Percentiles rank a stretch among this genome's conserved stretches.
Evolutionary conservation across 2,113 vertebrate species (phyloP).

Genomic region (Saguinus midas): DNA sequence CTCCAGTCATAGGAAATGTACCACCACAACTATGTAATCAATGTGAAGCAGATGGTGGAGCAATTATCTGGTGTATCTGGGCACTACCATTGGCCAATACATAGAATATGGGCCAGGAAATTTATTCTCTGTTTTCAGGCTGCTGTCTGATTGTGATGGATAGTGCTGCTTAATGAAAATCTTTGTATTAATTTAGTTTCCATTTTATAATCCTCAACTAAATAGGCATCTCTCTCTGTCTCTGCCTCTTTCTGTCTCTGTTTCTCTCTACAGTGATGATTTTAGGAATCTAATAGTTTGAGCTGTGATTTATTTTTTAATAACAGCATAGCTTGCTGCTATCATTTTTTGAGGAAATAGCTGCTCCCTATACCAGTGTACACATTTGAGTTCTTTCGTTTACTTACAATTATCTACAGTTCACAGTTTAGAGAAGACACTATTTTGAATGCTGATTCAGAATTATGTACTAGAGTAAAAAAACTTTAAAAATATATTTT

Average conservation of each 20-base stretch:
- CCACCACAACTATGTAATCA: conserved; percentile 23
- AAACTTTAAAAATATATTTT: not conserved
- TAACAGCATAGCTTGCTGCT: not conserved
- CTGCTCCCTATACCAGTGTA: not conserved
- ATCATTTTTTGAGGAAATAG: conserved; percentile 1
- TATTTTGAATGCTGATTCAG: not conserved
- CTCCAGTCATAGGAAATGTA: conserved; percentile 11
- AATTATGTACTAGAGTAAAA: not conserved
- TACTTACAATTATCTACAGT: not conserved
- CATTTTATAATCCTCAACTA: not conserved
- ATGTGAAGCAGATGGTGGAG: conserved; percentile 20
- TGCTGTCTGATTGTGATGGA: conserved; percentile 16
- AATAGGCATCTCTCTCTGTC: not conserved
- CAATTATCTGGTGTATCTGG: conserved; percentile 33
- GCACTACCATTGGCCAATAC: not conserved
- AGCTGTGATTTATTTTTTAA: not conserved
- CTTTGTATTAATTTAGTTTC: conserved; percentile 22
- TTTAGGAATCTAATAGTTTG: not conserved
- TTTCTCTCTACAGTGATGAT: not conserved
- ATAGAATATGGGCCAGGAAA: not conserved
- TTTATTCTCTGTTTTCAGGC: conserved; percentile 22
- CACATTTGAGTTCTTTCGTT: not conserved
- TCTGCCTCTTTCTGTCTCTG: not conserved
- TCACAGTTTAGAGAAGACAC: not conserved
- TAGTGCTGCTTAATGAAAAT: conserved; percentile 3